These are phyloP conservation scores for Drosophila neonasuta DNA, from an alignment of 2,888 invertebrate species.

Conservation along the genomic window DNA sequence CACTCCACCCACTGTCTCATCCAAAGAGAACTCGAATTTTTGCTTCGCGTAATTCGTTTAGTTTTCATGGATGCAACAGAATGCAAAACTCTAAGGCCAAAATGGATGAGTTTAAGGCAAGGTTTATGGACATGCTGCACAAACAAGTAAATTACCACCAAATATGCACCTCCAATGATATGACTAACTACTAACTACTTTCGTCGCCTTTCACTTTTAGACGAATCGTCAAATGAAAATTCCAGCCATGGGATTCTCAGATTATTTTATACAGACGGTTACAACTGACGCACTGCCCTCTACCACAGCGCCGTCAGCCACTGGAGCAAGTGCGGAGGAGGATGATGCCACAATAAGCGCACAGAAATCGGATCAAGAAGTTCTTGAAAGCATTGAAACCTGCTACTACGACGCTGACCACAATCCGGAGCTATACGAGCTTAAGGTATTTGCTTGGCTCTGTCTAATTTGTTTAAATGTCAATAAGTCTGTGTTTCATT, in stretches of 20 bases:
- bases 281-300: slow-evolving; percentile 69
- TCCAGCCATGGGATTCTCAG: slow-evolving; percentile 82
- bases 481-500: background rate
- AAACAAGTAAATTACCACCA: slow-evolving; percentile 76
- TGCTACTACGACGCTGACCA: slow-evolving; percentile 80
- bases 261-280: slow-evolving; percentile 82
- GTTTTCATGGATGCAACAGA: slow-evolving; percentile 67
- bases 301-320: slow-evolving; percentile 18
- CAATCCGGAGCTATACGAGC: slow-evolving; percentile 79
- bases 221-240: slow-evolving; percentile 81
- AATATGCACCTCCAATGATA: background rate
- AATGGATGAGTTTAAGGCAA: slow-evolving; percentile 82
- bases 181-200: slow-evolving; percentile 3
- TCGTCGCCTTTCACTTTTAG: slow-evolving; percentile 38
- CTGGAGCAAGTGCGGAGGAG: slow-evolving; percentile 57
- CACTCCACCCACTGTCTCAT: slow-evolving; percentile 15
- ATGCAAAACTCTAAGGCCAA: slow-evolving; percentile 76
- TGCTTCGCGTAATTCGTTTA: slow-evolving; percentile 59
- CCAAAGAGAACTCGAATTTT: slow-evolving; percentile 47
- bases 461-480: background rate
- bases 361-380: slow-evolving; percentile 82
- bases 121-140: slow-evolving; percentile 81
- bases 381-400: slow-evolving; percentile 80
- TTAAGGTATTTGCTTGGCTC: slow-evolving; percentile 70
- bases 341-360: slow-evolving; percentile 38